phyloP scores from a whole-genome alignment of 2,888 invertebrate species.

The Drosophila cognata region DNA sequence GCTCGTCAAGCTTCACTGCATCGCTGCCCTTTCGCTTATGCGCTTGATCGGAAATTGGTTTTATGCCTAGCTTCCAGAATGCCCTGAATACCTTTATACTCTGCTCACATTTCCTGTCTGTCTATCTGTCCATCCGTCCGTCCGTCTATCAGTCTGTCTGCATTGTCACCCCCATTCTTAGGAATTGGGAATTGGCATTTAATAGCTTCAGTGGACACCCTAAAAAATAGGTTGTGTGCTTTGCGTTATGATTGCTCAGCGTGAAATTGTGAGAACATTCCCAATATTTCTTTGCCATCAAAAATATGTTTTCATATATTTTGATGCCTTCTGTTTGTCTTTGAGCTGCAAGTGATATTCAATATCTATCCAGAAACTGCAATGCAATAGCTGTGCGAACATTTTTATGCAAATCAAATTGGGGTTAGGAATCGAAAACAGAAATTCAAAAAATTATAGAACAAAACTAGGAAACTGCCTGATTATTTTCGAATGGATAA shows the following conservation, averaged over 20 bases:
- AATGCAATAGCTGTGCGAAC: slow-evolving; percentile 77
- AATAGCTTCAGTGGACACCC: slow-evolving; percentile 79
- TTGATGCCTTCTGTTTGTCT: slow-evolving; percentile 49
- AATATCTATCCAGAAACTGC: slow-evolving; percentile 55
- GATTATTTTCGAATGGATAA: not conserved
- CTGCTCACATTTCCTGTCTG: slow-evolving; percentile 65
- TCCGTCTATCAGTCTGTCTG: slow-evolving; percentile 1
- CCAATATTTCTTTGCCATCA: slow-evolving; percentile 34
- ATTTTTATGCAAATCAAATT: slow-evolving; percentile 60
- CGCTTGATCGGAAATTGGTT: slow-evolving; percentile 82
- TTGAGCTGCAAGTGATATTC: slow-evolving; percentile 55
- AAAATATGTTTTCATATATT: slow-evolving; percentile 57
- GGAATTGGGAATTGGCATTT: slow-evolving; percentile 51
- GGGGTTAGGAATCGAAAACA: not conserved
- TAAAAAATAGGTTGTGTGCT: slow-evolving; percentile 24
- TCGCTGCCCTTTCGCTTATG: slow-evolving; percentile 54
- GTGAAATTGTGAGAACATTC: slow-evolving; percentile 77
- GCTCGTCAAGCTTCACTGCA: slow-evolving; percentile 57
- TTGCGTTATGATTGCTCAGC: slow-evolving; percentile 71
- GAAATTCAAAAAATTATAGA: not conserved
- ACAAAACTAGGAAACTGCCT: not conserved
- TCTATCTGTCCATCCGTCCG: not conserved
- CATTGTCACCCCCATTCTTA: slow-evolving; percentile 50
- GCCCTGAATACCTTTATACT: slow-evolving; percentile 32
- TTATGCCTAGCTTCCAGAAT: slow-evolving; percentile 68